Evolutionary conservation across 2,888 invertebrate species (phyloP).

Genomic region (Parthenolecanium corni): DNA sequence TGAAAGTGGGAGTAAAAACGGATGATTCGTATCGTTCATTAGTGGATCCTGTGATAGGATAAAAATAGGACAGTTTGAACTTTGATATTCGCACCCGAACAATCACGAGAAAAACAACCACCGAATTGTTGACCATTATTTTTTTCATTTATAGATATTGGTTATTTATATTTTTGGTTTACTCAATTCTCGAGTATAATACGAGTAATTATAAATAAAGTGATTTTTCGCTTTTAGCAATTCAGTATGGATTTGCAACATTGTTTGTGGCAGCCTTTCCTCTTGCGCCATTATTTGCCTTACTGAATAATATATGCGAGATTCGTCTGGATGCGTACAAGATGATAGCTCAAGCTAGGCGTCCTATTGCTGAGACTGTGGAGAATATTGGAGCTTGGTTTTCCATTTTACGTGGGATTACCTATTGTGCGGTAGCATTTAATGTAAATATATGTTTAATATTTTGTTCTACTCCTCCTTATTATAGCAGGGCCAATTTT

Average conservation of each 20-base stretch:
- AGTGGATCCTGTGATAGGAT: too few species aligned
- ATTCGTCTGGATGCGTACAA: slow-evolving; percentile 91
- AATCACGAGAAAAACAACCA: too few species aligned
- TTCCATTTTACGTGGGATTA: slow-evolving; percentile 79
- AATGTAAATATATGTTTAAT: slow-evolving; percentile 56
- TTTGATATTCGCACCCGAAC: too few species aligned
- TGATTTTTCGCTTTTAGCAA: slow-evolving; percentile 47
- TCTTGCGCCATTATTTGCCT: slow-evolving; percentile 84
- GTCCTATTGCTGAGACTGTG: slow-evolving; percentile 79
- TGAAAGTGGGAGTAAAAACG: too few species aligned
- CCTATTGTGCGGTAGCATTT: slow-evolving; percentile 75
- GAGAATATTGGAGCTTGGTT: slow-evolving; percentile 91
- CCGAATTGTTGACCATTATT: too few species aligned
- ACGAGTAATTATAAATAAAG: too few species aligned
- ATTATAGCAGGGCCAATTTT: background rate
- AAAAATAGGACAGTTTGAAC: too few species aligned
- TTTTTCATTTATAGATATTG: too few species aligned
- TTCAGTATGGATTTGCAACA: slow-evolving; percentile 95
- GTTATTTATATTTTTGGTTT: too few species aligned
- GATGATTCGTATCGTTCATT: too few species aligned
- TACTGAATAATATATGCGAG: slow-evolving; percentile 91
- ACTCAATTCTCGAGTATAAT: too few species aligned
- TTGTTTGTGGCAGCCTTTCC: slow-evolving; percentile 96
- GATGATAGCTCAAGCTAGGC: slow-evolving; percentile 84
- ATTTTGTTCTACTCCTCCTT: background rate